These are phyloP conservation scores for Oligia latruncula DNA, from an alignment of 2,888 invertebrate species.

Conservation along the genomic window DNA sequence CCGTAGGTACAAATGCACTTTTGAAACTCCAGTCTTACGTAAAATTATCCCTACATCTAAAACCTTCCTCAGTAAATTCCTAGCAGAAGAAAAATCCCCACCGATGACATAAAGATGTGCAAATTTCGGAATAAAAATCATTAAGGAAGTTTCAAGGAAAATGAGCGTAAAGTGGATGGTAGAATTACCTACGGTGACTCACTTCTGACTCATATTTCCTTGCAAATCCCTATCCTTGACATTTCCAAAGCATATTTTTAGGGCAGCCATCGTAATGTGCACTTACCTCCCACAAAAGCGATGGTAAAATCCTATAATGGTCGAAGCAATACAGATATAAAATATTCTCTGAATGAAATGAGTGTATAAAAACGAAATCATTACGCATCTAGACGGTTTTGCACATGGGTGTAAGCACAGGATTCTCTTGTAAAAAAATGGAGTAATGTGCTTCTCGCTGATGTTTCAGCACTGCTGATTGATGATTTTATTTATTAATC, in stretches of 20 bases:
- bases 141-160: constrained; percentile 57
- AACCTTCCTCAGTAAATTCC: constrained; percentile 28
- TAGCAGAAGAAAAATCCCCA: constrained; percentile 21
- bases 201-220: constrained; percentile 60
- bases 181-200: constrained; percentile 51
- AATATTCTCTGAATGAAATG: constrained; percentile 54
- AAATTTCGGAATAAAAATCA: constrained; percentile 34
- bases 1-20: not conserved
- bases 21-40: too few relatives aligned
- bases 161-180: constrained; percentile 31
- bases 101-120: constrained; percentile 17
- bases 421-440: constrained; percentile 27
- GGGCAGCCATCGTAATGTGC: constrained; percentile 50
- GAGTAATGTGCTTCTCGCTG: not conserved
- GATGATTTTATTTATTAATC: not conserved
- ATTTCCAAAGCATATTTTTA: constrained; percentile 59
- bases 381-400: constrained; percentile 46
- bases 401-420: constrained; percentile 9
- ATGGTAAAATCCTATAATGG: constrained; percentile 51
- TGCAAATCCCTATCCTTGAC: constrained; percentile 58
- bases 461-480: constrained; percentile 15
- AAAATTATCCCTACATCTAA: not conserved
- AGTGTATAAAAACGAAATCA: constrained; percentile 47
- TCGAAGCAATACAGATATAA: constrained; percentile 25
- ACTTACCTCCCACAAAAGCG: constrained; percentile 50